These are phyloP conservation scores for Eulemur rubriventer DNA, from an alignment of 2,797 vertebrate species.

Conservation along the genomic window DNA sequence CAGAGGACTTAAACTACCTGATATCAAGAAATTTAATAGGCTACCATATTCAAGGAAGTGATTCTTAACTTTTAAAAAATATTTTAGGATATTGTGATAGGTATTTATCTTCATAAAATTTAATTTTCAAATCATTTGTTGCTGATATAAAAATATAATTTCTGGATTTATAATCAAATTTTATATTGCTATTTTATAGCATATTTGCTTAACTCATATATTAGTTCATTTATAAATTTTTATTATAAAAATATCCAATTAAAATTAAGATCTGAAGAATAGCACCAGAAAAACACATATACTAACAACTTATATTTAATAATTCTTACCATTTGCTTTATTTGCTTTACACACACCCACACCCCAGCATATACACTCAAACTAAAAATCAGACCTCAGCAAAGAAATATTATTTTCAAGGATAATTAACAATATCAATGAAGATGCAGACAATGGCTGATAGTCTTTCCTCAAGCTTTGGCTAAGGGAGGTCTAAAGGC, in stretches of 20 bases:
- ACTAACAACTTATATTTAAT: not conserved
- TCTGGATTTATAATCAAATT: not conserved
- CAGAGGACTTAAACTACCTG: too few relatives aligned
- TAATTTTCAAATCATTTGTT: not conserved
- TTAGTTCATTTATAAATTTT: not conserved
- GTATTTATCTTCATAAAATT: not conserved
- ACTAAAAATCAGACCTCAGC: not conserved
- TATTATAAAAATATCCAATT: not conserved
- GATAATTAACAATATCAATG: not conserved
- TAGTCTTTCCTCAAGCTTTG: not conserved
- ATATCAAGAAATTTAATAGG: not conserved
- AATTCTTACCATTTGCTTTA: not conserved
- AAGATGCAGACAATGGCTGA: not conserved
- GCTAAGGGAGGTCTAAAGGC: not conserved
- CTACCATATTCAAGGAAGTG: not conserved
- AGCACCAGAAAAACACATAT: not conserved
- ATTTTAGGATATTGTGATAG: not conserved
- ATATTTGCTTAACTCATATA: not conserved
- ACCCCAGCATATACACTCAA: not conserved
- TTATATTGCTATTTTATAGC: not conserved
- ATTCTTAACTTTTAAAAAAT: not conserved
- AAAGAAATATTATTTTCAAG: not conserved
- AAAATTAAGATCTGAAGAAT: not conserved
- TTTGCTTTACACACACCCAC: not conserved
- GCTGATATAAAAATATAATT: not conserved